phyloP scores from a whole-genome alignment of 1,140 invertebrate species.

The Mercenaria mercenaria region DNA sequence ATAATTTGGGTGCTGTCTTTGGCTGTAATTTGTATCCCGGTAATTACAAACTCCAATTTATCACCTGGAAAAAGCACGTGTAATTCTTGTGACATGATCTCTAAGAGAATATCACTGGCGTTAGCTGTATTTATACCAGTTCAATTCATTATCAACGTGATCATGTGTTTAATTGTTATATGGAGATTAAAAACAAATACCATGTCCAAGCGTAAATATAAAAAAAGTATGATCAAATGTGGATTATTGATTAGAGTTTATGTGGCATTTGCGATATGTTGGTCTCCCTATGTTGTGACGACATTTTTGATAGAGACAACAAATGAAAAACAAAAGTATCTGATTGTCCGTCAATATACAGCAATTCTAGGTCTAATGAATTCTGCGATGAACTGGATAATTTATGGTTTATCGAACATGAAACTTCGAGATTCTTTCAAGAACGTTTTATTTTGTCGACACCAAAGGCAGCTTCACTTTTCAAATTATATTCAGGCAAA shows the following conservation, averaged over 20 bases:
- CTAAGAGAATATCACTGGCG: neutral
- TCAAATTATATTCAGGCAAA: neutral
- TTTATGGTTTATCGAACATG: constrained; percentile 16
- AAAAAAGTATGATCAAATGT: no score
- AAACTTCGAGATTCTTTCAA: constrained; percentile 17
- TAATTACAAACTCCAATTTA: neutral
- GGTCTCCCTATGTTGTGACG: constrained; percentile 9
- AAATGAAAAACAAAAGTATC: neutral
- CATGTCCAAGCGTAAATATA: neutral
- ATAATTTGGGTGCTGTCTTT: constrained; percentile 14
- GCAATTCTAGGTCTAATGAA: constrained; percentile 15
- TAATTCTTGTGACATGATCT: neutral
- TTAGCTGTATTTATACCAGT: neutral
- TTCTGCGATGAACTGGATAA: no score
- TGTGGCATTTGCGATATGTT: constrained; percentile 2
- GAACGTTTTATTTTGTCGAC: neutral
- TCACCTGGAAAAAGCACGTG: neutral
- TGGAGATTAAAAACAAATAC: neutral
- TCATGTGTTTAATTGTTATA: neutral
- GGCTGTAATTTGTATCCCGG: neutral
- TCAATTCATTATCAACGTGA: neutral
- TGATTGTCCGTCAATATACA: neutral
- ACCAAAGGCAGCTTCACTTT: neutral
- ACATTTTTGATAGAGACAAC: constrained; percentile 1
- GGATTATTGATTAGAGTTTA: constrained; percentile 5